A percentile compares a stretch with the other conserved stretches of the same genome.
These are phyloP conservation scores for Heterocephalus glaber DNA, from an alignment of 2,113 vertebrate species.

Conservation along the genomic window DNA sequence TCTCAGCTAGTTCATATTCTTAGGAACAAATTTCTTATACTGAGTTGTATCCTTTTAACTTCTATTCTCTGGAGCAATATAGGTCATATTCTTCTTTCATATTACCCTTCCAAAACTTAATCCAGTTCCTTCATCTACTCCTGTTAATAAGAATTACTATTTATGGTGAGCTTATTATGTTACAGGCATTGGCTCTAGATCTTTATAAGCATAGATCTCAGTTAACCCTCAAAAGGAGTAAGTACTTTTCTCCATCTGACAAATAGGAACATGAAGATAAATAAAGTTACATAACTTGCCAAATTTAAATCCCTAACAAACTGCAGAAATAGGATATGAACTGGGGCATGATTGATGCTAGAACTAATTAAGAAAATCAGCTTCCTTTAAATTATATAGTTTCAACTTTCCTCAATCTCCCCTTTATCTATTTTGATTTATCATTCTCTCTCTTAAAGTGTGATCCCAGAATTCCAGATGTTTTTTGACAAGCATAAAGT, in stretches of 20 bases:
- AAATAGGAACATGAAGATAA: not conserved
- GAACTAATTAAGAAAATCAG: not conserved
- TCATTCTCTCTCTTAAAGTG: not conserved
- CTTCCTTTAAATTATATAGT: not conserved
- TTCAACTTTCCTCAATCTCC: slow-evolving; percentile 31
- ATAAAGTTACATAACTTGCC: slow-evolving; percentile 21
- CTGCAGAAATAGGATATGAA: not conserved
- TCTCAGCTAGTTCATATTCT: not conserved
- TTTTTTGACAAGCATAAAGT: not conserved
- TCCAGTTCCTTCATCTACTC: slow-evolving; percentile 14
- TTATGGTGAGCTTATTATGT: not conserved
- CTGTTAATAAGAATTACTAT: not conserved
- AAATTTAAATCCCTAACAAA: slow-evolving; percentile 16
- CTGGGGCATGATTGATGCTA: not conserved
- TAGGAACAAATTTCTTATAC: not conserved
- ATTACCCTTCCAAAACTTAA: not conserved
- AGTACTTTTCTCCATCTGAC: not conserved
- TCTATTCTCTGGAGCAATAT: not conserved
- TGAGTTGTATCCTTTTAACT: slow-evolving; percentile 6
- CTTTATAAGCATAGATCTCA: not conserved
- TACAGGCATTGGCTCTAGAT: not conserved
- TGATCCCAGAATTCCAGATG: not conserved
- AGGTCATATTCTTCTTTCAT: slow-evolving; percentile 4
- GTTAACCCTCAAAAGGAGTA: slow-evolving; percentile 25
- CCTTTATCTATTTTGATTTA: not conserved